Evolutionary conservation across 2,797 vertebrate species (phyloP).

Genomic region (Odontamblyopus lacepedii): DNA sequence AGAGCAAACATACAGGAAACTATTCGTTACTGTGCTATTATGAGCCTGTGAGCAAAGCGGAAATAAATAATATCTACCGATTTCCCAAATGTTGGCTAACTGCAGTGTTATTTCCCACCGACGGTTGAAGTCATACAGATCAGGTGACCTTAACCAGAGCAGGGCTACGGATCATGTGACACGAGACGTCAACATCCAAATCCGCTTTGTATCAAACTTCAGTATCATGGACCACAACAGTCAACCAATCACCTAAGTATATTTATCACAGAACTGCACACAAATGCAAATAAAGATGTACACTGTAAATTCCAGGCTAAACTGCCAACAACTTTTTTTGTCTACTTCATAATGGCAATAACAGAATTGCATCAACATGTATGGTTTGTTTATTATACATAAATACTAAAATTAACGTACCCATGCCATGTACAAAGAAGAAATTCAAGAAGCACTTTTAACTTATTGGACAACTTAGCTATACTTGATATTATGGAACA

Average conservation of each 20-base stretch:
- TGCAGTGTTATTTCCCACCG: slow-evolving; percentile 52
- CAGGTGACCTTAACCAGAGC: slow-evolving; percentile 58
- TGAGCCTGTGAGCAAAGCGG: slow-evolving; percentile 25
- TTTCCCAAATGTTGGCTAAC: slow-evolving; percentile 61
- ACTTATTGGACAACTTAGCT: neutral
- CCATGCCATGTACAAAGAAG: neutral
- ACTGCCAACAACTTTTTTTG: neutral
- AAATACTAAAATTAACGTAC: neutral
- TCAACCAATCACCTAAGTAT: slow-evolving; percentile 73
- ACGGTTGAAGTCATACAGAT: slow-evolving; percentile 62
- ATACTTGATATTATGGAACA: neutral
- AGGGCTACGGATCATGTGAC: slow-evolving; percentile 61
- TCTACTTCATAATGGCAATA: neutral
- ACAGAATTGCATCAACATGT: neutral
- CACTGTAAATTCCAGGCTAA: slow-evolving; percentile 60
- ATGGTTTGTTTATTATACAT: neutral
- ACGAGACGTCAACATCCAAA: slow-evolving; percentile 54
- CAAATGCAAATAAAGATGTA: slow-evolving; percentile 66
- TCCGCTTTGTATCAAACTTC: slow-evolving; percentile 65
- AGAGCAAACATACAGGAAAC: slow-evolving; percentile 14
- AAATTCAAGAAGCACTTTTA: neutral
- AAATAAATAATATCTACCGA: slow-evolving; percentile 45
- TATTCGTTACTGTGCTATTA: slow-evolving; percentile 24
- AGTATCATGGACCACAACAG: slow-evolving; percentile 53
- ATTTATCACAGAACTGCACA: slow-evolving; percentile 46